Conservation (phyloP, 2,888 invertebrate genomes). For the Scaptomyza cyrtandrae region DNA sequence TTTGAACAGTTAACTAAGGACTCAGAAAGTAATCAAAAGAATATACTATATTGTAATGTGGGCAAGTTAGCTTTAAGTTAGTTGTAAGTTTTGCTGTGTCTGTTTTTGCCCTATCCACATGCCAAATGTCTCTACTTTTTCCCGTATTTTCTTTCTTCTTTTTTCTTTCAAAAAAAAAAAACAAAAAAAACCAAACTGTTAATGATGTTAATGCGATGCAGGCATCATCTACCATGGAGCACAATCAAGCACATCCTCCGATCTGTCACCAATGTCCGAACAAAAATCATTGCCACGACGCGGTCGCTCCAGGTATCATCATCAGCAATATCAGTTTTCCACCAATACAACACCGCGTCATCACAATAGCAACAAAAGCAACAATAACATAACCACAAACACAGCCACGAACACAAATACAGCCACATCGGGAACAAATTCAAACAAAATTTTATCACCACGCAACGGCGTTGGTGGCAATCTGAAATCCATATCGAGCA, state of each 20-base stretch:
- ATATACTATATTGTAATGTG: conserved; percentile 18
- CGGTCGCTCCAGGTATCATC: conserved; percentile 88
- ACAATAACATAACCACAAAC: conserved; percentile 73
- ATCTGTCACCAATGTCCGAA: conserved; percentile 91
- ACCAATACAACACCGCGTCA: conserved; percentile 86
- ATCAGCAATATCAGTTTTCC: conserved; percentile 85
- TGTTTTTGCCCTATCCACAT: conserved; percentile 43
- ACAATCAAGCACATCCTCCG: conserved; percentile 91
- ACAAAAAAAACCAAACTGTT: conserved; percentile 11
- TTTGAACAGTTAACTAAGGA: conserved; percentile 49
- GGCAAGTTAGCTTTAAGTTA: conserved; percentile 44
- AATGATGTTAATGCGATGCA: conserved; percentile 74
- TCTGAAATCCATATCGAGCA: conserved; percentile 84
- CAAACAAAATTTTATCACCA: conserved; percentile 83
- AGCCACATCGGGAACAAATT: conserved; percentile 74
- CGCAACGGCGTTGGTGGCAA: conserved; percentile 79
- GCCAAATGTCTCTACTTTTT: conserved; percentile 62
- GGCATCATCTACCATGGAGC: conserved; percentile 91
- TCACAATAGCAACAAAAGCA: conserved; percentile 84
- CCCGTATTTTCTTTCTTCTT: conserved; percentile 74
- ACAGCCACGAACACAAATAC: conserved; percentile 64
- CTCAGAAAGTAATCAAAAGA: conserved; percentile 21
- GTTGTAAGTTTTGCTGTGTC: conserved; percentile 41
- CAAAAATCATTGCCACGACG: conserved; percentile 90
- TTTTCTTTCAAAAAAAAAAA: conserved; percentile 46